These are phyloP conservation scores for Bufo bufo DNA, from an alignment of 2,113 vertebrate genomes.

Conservation along the genomic window DNA sequence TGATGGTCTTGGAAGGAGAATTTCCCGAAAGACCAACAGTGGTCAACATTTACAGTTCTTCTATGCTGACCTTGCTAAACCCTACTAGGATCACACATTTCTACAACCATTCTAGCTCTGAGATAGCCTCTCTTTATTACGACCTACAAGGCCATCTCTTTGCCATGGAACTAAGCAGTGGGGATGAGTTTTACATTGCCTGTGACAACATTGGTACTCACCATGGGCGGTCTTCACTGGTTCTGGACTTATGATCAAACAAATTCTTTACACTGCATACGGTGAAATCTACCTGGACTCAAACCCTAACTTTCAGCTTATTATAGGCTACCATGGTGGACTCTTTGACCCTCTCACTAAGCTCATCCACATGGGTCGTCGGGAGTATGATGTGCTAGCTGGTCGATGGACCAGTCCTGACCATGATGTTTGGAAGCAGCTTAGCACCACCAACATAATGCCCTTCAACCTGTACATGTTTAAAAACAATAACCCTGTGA, in stretches of 20 bases:
- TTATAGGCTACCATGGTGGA: slow-evolving; percentile 94
- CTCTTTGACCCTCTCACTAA: slow-evolving; percentile 94
- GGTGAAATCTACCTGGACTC: slow-evolving; percentile 97
- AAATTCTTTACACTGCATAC: slow-evolving; percentile 92
- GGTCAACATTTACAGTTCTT: slow-evolving; percentile 96
- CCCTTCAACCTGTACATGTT: slow-evolving; percentile 99
- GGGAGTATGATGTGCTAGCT: slow-evolving; percentile 92
- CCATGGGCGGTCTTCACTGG: slow-evolving; percentile 94
- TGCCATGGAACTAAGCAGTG: slow-evolving; percentile 95
- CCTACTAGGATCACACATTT: slow-evolving; percentile 95
- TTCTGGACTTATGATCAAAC: slow-evolving; percentile 95
- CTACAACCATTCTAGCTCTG: slow-evolving; percentile 97
- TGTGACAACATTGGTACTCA: slow-evolving; percentile 96
- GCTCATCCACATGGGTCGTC: slow-evolving; percentile 92
- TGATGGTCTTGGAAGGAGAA: slow-evolving; percentile 90
- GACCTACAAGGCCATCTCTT: slow-evolving; percentile 97
- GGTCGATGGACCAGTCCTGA: slow-evolving; percentile 96
- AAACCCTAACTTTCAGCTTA: slow-evolving; percentile 91
- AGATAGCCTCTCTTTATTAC: slow-evolving; percentile 96
- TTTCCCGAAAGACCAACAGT: slow-evolving; percentile 86
- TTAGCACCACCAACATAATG: slow-evolving; percentile 87
- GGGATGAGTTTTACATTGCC: slow-evolving; percentile 96
- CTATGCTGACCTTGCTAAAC: slow-evolving; percentile 92
- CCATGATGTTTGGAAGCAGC: slow-evolving; percentile 89
- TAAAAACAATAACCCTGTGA: slow-evolving; percentile 97